Evolutionary conservation across 2,797 vertebrate genomes (phyloP).

Genomic region (Enteromius paludinosus): DNA sequence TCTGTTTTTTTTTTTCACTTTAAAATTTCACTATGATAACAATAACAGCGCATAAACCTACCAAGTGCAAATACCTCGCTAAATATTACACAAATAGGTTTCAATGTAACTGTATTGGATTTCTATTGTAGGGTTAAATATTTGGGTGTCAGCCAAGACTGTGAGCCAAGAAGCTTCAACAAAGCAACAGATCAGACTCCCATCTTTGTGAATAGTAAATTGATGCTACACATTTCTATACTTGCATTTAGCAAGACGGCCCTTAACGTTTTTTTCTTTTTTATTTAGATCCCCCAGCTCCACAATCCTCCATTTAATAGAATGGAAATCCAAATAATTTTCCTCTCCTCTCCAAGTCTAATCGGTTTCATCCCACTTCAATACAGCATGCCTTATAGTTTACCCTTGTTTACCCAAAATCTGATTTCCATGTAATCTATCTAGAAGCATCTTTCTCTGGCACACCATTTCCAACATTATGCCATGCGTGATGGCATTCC

Average conservation of each 20-base stretch:
- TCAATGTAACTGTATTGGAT: not conserved
- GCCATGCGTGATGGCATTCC: slow-evolving; percentile 46
- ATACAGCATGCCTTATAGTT: slow-evolving; percentile 7
- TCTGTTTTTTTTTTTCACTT: not conserved
- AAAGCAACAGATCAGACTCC: not conserved
- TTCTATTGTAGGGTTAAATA: not conserved
- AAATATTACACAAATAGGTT: not conserved
- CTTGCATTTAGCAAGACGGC: slow-evolving; percentile 14
- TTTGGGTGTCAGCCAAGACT: not conserved
- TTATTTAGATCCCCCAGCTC: not conserved
- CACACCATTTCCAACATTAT: slow-evolving; percentile 45
- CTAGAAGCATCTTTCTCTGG: slow-evolving; percentile 42
- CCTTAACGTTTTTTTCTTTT: not conserved
- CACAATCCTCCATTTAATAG: not conserved
- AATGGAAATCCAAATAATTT: slow-evolving; percentile 14
- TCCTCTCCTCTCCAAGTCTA: slow-evolving; percentile 1
- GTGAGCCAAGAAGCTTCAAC: slow-evolving; percentile 3
- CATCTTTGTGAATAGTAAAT: not conserved
- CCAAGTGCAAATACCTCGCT: not conserved
- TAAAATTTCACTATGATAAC: not conserved
- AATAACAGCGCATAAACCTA: not conserved
- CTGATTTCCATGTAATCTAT: slow-evolving; percentile 60
- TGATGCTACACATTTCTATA: not conserved
- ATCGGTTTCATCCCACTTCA: slow-evolving; percentile 28
- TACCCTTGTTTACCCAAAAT: slow-evolving; percentile 44